Evolutionary conservation across 1,140 invertebrate genomes (phyloP), one percentile per base, ranked within the genome.

Genomic region (Neodiprion fabricii): DNA sequence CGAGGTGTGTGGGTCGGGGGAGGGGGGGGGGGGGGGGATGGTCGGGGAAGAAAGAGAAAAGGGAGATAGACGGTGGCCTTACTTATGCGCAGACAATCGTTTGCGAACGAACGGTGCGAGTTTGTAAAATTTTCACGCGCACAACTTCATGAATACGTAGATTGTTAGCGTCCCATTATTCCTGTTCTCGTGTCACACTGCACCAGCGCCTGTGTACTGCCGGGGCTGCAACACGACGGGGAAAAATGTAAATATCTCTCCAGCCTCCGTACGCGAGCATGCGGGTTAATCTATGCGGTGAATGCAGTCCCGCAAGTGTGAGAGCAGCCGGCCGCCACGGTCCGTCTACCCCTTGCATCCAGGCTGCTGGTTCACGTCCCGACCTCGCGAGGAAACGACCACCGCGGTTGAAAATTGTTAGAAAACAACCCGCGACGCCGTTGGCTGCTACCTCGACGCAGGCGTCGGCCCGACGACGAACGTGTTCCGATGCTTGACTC

Each of bases 61-160:
- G 28, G 28, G 2, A 5, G 28, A 40, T 40, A 40, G 28, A 17
- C 53, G 53, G 53, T 61, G 53, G 53, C 53, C 53, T 61, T 61
- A 61, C 53, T 61, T 61, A 61, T 61, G 53, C 28, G 28, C 53
- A 61, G 53, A 61, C 11, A 61, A 61, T 61, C 53, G 53, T 61
- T 61, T 61, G 53, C 53, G 53, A 61, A 61, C 2, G 28, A 12
- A 61, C 53, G 53, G 28, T 40, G 5, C 28, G 53, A 61, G 53
- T 61, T 61, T 61, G 53, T 61, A 61, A 61, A 61, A 61, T 61
- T 61, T 61, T 61, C 53, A 61, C 53, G 53, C 53, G 53, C 53
- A 61, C 53, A 61, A 61, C 53, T 61, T 61, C 53, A 61, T 61
- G 53, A 61, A 61, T 61, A 61, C 53, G 53, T 61, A 61, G 53